These are phyloP conservation scores for Penaeus monodon DNA, from an alignment of 2,888 invertebrate genomes.

Conservation along the genomic window DNA sequence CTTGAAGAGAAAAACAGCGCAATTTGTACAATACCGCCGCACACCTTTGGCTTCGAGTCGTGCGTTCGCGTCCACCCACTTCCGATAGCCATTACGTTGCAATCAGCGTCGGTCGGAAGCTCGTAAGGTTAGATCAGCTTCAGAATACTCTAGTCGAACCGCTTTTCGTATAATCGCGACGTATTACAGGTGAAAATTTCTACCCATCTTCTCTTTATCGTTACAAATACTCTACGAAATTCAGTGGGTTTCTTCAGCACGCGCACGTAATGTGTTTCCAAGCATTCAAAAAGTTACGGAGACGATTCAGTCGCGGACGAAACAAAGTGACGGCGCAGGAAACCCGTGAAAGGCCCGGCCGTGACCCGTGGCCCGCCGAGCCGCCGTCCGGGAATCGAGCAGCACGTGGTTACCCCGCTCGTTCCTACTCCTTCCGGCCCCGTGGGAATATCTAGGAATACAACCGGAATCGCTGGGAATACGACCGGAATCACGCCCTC, in stretches of 20 bases:
- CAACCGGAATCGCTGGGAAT: constrained; percentile 11
- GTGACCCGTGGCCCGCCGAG: constrained; percentile 32
- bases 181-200: no score
- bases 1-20: not conserved
- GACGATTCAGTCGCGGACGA: constrained; percentile 2
- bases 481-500: not conserved
- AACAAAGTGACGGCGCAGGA: constrained; percentile 15
- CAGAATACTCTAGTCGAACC: no score
- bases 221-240: no score
- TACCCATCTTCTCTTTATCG: no score
- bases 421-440: constrained; percentile 48
- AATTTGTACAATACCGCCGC: constrained; percentile 46
- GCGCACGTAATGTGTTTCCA: not conserved
- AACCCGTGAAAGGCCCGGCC: constrained; percentile 9
- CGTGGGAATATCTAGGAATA: constrained; percentile 29
- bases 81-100: constrained; percentile 50
- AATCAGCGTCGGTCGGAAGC: constrained; percentile 50
- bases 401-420: constrained; percentile 49
- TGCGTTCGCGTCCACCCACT: constrained; percentile 55
- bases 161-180: no score
- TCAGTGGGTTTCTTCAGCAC: not conserved
- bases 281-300: no score
- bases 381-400: constrained; percentile 1
- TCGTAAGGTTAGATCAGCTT: constrained; percentile 10
- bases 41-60: constrained; percentile 51